Percentiles rank a stretch among this genome's conserved stretches.
Evolutionary conservation across 1,140 invertebrate species (phyloP).

Genomic region (Drosophila willistoni): DNA sequence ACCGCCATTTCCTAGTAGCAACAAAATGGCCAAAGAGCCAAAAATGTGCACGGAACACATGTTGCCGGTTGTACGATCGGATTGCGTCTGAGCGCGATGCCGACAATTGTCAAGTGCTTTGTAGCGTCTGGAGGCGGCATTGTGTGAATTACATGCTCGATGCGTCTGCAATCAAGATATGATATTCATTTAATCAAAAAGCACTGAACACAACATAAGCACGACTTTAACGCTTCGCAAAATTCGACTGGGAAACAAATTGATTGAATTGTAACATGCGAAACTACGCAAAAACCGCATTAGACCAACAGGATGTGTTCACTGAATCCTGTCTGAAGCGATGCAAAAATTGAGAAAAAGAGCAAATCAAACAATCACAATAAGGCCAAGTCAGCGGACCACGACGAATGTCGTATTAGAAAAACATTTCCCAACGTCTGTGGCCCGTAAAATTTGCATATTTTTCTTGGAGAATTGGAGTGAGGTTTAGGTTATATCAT

Average conservation of each 20-base stretch:
- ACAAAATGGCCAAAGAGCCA: conserved; percentile 26
- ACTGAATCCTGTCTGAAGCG: conserved; percentile 6
- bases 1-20: conserved; percentile 26
- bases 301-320: background rate
- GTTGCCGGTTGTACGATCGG: conserved; percentile 35
- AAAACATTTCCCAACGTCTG: conserved; percentile 43
- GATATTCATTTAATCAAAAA: conserved; percentile 63
- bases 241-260: background rate
- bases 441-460: conserved; percentile 43
- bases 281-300: conserved; percentile 9
- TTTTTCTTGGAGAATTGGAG: conserved; percentile 24
- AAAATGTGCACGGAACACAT: conserved; percentile 23
- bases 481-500: conserved; percentile 62
- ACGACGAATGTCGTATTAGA: conserved; percentile 35
- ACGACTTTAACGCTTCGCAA: conserved; percentile 31
- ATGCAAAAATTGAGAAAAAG: conserved; percentile 14
- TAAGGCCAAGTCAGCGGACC: conserved; percentile 9
- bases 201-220: conserved; percentile 11
- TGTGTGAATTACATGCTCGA: conserved; percentile 58
- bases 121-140: conserved; percentile 13
- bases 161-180: conserved; percentile 59
- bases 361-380: background rate
- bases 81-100: conserved; percentile 41
- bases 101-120: conserved; percentile 20
- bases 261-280: conserved; percentile 36